phyloP scores from a whole-genome alignment of 2,113 vertebrate species.

The Pica pica region DNA sequence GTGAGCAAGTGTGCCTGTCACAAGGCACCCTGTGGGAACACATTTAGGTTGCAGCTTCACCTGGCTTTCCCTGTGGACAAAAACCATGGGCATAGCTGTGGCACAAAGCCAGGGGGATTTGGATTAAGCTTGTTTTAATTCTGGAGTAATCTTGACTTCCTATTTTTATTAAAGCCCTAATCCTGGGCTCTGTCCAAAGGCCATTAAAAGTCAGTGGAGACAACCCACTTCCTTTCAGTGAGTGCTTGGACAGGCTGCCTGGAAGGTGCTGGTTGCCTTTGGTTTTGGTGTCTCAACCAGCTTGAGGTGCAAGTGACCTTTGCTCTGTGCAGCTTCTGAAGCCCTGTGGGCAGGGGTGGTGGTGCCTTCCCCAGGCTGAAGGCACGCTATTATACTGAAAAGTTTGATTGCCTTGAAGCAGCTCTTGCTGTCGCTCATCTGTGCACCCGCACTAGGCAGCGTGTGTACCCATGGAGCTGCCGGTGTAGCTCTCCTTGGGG shows the following conservation, averaged over 20 bases:
- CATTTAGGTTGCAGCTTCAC: not conserved
- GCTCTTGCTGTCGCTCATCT: not conserved
- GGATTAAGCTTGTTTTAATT: slow-evolving; percentile 57
- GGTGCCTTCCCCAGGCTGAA: accelerated
- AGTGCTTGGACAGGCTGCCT: not conserved
- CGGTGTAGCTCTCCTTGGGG: not conserved
- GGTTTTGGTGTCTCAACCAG: not conserved
- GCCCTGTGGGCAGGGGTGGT: not conserved
- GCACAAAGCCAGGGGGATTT: not conserved
- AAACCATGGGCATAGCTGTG: not conserved
- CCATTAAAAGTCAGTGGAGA: not conserved
- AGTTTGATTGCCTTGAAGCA: accelerated
- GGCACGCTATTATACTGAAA: not conserved
- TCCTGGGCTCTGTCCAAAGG: not conserved
- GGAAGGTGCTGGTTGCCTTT: accelerated
- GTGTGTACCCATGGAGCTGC: accelerated
- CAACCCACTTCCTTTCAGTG: not conserved
- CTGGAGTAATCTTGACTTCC: slow-evolving; percentile 8
- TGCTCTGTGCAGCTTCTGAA: not conserved
- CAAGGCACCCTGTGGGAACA: not conserved
- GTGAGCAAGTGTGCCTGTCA: accelerated
- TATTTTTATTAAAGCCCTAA: slow-evolving; percentile 29
- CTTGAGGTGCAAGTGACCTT: not conserved
- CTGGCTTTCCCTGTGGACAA: not conserved
- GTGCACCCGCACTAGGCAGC: not conserved